Conservation (phyloP, 2,797 vertebrate genomes). For the Hoplostethus atlanticus region DNA sequence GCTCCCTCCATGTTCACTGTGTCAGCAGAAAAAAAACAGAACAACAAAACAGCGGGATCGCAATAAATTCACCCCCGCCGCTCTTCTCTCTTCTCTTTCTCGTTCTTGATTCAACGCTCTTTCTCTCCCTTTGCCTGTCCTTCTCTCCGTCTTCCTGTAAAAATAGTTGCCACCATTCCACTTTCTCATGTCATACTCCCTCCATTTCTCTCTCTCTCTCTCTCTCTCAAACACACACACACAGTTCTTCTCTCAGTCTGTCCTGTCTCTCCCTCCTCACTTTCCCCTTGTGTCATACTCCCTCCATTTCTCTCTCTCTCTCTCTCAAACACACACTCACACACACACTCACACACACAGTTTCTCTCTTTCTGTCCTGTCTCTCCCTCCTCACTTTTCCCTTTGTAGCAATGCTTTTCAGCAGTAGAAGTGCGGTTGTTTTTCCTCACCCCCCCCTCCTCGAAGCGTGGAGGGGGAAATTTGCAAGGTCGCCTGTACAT, state of each 20-base stretch:
- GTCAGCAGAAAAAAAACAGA: slow-evolving; percentile 83
- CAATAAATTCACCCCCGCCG: slow-evolving; percentile 63
- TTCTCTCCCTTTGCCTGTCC: slow-evolving; percentile 36
- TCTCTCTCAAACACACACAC: not conserved
- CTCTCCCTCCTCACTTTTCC: slow-evolving; percentile 11
- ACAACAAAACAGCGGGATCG: slow-evolving; percentile 70
- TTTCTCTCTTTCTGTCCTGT: not conserved
- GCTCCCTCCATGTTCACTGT: slow-evolving; percentile 72
- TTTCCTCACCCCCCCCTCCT: not conserved
- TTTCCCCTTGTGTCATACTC: no score
- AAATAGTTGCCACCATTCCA: slow-evolving; percentile 32
- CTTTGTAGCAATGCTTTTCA: slow-evolving; percentile 1
- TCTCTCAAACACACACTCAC: not conserved
- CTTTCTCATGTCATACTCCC: not conserved
- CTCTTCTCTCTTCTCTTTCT: slow-evolving; percentile 42
- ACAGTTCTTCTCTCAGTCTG: no score
- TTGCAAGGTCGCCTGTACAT: slow-evolving; percentile 68
- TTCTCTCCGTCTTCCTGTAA: slow-evolving; percentile 39
- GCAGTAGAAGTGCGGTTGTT: not conserved
- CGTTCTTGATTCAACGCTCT: slow-evolving; percentile 64
- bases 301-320: not conserved
- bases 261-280: no score
- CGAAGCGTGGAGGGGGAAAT: slow-evolving; percentile 47
- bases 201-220: not conserved
- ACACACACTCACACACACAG: no score